phyloP scores from a whole-genome alignment of 2,113 vertebrate genomes.

The Engraulis encrasicolus region DNA sequence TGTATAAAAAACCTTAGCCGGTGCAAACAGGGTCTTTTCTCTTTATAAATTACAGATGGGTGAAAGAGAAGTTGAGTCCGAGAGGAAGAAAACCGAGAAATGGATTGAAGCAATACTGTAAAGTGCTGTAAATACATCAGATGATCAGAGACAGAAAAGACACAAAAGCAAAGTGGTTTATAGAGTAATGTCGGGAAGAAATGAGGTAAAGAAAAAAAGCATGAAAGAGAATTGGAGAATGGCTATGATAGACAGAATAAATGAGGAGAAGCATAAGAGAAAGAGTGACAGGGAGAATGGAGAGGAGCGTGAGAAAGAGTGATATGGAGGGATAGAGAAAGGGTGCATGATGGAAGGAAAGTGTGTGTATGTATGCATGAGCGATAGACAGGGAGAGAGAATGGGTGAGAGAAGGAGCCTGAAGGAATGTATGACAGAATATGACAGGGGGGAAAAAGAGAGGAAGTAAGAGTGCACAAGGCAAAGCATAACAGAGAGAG shows the following conservation, averaged over 20 bases:
- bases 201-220: too few relatives aligned
- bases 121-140: not conserved
- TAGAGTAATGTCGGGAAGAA: too few relatives aligned
- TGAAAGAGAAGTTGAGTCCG: not conserved
- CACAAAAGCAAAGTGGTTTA: too few relatives aligned
- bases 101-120: not conserved
- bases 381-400: too few relatives aligned
- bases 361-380: not conserved
- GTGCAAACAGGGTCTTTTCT: not conserved
- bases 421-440: too few relatives aligned
- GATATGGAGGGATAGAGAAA: not conserved
- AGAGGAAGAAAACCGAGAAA: not conserved
- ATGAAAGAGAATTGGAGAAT: not conserved
- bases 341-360: not conserved
- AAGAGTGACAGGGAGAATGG: too few relatives aligned
- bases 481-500: not conserved
- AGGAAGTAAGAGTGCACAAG: too few relatives aligned
- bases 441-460: not conserved
- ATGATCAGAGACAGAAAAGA: too few relatives aligned
- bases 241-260: not conserved
- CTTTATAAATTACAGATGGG: not conserved
- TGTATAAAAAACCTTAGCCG: too few relatives aligned
- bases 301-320: conserved; percentile 18
- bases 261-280: not conserved
- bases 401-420: too few relatives aligned